A percentile compares a stretch with the other conserved stretches of the same genome.
These are phyloP conservation scores for Rhincodon typus DNA, from an alignment of 2,797 vertebrate genomes.

Conservation along the genomic window DNA sequence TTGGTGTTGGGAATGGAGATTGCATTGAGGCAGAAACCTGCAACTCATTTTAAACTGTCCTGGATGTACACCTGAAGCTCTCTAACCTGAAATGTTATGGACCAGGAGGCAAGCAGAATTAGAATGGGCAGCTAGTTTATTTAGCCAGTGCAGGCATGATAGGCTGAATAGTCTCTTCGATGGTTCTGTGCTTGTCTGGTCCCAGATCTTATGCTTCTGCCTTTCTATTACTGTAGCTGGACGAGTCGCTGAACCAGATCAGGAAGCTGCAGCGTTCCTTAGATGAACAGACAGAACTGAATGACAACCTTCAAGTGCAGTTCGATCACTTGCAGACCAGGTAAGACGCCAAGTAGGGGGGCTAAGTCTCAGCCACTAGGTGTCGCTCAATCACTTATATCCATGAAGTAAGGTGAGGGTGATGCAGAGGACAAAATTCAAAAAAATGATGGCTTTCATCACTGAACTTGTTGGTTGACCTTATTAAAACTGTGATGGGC, in stretches of 20 bases:
- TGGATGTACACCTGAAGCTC: too few species aligned
- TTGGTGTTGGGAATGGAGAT: too few species aligned
- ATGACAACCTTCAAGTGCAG: constrained; percentile 40
- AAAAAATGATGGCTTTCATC: not conserved
- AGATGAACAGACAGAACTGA: constrained; percentile 43
- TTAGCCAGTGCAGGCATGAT: too few species aligned
- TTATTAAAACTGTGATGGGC: not conserved
- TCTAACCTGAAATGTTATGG: too few species aligned
- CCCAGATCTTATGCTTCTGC: not conserved
- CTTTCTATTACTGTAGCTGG: constrained; percentile 41
- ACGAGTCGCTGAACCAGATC: constrained; percentile 40
- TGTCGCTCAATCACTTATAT: not conserved
- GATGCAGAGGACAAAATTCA: not conserved
- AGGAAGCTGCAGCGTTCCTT: constrained; percentile 40
- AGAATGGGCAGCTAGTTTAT: too few species aligned
- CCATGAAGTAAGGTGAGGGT: not conserved
- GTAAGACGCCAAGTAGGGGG: not conserved
- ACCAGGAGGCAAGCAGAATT: too few species aligned
- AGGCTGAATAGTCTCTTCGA: too few species aligned
- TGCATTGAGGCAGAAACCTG: too few species aligned
- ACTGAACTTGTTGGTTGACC: not conserved
- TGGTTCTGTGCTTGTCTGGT: too few species aligned
- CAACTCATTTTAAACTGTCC: too few species aligned
- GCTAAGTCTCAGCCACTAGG: not conserved
- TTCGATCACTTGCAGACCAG: constrained; percentile 30